These are phyloP conservation scores for Paraplagusia blochii DNA, from an alignment of 2,113 vertebrate species.

Conservation along the genomic window DNA sequence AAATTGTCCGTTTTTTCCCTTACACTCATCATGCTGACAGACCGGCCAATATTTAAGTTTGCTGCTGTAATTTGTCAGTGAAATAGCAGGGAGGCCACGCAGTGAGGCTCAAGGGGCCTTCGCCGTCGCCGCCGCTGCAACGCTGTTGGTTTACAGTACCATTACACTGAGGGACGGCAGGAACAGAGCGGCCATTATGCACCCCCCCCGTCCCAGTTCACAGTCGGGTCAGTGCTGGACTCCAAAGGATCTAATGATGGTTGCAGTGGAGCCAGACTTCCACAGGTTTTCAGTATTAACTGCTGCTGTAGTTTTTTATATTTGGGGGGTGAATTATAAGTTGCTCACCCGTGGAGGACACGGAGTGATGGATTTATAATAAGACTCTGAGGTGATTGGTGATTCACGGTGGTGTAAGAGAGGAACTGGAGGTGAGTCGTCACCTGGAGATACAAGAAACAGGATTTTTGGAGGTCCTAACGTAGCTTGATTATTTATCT, in stretches of 20 bases:
- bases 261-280: background rate
- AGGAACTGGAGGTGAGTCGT: background rate
- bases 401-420: background rate
- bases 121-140: background rate
- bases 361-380: background rate
- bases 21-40: constrained; percentile 91
- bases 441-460: background rate
- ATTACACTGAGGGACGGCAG: constrained; percentile 70
- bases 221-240: constrained; percentile 52
- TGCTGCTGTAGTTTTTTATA: background rate
- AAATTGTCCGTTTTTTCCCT: constrained; percentile 85
- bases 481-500: background rate
- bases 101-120: constrained; percentile 59
- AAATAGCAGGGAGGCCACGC: constrained; percentile 59
- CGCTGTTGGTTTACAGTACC: constrained; percentile 67
- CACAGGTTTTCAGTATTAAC: background rate
- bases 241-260: constrained; percentile 19
- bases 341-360: background rate
- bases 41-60: constrained; percentile 84
- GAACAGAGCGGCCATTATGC: constrained; percentile 71
- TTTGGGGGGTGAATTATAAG: constrained; percentile 1
- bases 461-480: background rate
- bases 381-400: background rate
- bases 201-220: constrained; percentile 49
- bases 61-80: constrained; percentile 75